Base-by-base conservation (phyloP, 2,797 vertebrate genomes). In the Lithobates sylvaticus region DNA sequence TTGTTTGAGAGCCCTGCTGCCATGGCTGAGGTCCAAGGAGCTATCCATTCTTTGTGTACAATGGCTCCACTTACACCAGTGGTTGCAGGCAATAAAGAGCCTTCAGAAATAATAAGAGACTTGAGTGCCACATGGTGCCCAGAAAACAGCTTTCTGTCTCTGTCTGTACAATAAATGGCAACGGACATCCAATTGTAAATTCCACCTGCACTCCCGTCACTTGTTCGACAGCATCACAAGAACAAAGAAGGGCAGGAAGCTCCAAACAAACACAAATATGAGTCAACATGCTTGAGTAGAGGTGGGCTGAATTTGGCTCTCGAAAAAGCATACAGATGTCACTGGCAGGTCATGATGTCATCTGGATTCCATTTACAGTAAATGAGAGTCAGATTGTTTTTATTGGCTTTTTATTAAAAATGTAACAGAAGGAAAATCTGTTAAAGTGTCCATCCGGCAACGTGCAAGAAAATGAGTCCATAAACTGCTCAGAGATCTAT, bases 201-300 rank as follows among this genome's bases (percentile, higher is more conserved):
- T 92, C 91, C 91, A 91, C 90, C 92, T 91, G 91, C 91, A 91
- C 90, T 91, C 47, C 92, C 93, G 94, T 93, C 90, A 87, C 84
- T 65, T 75, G 36, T 2, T 3, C 9, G 92, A 87, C 77, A 90
- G 42, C 32, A 58, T 81, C 65, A 16, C 89, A 80, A 74, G 82
- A 27, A 92, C 36, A 81, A 88, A 90, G 61, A n/a, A 89, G 77
- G 72, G 89, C 76, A 91, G 90, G 76, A 92, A 86, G 84, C 83
- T 80, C 83, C 92, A 90, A 91, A 93, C 91, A 90, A 92, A 92
- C 88, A 82, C 84, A 93, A 91, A 93, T 91, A 75, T 90, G 88
- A 91, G 90, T 90, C 89, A 93, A 90, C 88, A 86, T 47, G 90
- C 89, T 86, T 93, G 89, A 91, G 83, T 88, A 85, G 73, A 91